phyloP scores from a whole-genome alignment of 2,113 vertebrate genomes.

The Barbus barbus region DNA sequence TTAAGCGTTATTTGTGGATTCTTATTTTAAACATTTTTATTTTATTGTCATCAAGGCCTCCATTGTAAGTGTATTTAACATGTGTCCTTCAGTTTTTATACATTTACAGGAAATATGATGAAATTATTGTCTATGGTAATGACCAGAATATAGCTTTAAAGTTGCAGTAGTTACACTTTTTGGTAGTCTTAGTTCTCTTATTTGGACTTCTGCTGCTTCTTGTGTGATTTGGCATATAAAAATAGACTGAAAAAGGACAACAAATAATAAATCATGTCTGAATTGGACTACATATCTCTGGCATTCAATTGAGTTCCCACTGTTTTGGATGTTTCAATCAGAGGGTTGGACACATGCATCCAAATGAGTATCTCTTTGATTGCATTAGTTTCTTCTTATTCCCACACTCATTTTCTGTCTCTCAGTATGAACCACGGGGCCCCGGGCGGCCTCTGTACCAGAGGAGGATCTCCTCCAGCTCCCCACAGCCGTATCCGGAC shows the following conservation, averaged over 20 bases:
- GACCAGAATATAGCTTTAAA: background rate
- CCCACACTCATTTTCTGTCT: conserved; percentile 11
- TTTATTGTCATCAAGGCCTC: no score
- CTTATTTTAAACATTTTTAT: no score
- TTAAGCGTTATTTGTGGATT: background rate
- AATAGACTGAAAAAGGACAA: background rate
- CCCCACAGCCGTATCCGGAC: conserved; percentile 86
- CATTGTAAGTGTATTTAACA: no score
- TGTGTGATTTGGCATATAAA: background rate
- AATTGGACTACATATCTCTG: background rate
- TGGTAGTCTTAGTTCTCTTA: background rate
- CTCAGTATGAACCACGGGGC: conserved; percentile 96
- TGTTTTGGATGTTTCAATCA: background rate
- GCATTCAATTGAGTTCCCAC: background rate
- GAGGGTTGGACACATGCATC: background rate
- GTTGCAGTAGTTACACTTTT: background rate
- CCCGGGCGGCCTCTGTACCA: conserved; percentile 99
- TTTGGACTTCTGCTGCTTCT: background rate
- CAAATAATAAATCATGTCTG: background rate
- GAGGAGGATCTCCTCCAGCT: conserved; percentile 95
- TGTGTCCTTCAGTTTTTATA: no score
- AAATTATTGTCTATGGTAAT: background rate
- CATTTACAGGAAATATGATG: no score
- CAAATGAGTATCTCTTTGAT: background rate
- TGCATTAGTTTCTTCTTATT: background rate